Evolutionary conservation across 2,113 vertebrate genomes (phyloP).

Genomic region (Ophiodon elongatus): DNA sequence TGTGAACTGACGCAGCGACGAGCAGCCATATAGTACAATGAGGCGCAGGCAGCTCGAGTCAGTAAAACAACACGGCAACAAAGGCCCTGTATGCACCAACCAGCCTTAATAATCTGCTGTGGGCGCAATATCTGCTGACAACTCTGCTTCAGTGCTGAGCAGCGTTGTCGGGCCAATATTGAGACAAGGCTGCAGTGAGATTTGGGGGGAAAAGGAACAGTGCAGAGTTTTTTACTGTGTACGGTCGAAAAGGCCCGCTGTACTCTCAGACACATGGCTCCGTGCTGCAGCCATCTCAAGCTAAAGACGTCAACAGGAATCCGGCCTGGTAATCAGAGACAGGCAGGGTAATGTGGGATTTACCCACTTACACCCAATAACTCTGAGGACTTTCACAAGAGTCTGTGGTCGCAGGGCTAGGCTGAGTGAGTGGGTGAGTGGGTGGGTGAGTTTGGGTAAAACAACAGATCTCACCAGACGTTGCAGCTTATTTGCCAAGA

Average conservation of each 20-base stretch:
- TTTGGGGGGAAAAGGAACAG: constrained; percentile 31
- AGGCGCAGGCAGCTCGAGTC: constrained; percentile 62
- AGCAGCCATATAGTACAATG: constrained; percentile 69
- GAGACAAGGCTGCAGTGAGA: constrained; percentile 50
- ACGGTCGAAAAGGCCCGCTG: constrained; percentile 17
- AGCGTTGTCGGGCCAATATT: constrained; percentile 48
- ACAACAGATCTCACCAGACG: constrained; percentile 37
- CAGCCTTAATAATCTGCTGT: constrained; percentile 78
- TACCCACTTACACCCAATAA: constrained; percentile 78
- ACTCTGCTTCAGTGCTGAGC: constrained; percentile 57
- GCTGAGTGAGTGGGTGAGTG: constrained; percentile 63
- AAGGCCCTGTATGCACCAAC: constrained; percentile 76
- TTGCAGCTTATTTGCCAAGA: constrained; percentile 54
- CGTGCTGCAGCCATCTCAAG: constrained; percentile 40
- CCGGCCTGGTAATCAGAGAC: constrained; percentile 75
- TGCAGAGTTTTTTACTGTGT: constrained; percentile 30
- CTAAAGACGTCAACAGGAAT: constrained; percentile 59
- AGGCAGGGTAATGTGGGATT: constrained; percentile 74
- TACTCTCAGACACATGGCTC: constrained; percentile 48
- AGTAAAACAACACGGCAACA: constrained; percentile 80
- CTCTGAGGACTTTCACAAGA: constrained; percentile 77
- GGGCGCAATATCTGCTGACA: constrained; percentile 80
- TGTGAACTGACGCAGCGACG: constrained; percentile 74
- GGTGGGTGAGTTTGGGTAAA: constrained; percentile 47
- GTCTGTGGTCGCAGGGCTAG: constrained; percentile 70